A percentile compares a stretch with the other conserved stretches of the same genome.
These are phyloP conservation scores for Campopleginae sp. DNA, from an alignment of 2,888 invertebrate species.

Conservation along the genomic window DNA sequence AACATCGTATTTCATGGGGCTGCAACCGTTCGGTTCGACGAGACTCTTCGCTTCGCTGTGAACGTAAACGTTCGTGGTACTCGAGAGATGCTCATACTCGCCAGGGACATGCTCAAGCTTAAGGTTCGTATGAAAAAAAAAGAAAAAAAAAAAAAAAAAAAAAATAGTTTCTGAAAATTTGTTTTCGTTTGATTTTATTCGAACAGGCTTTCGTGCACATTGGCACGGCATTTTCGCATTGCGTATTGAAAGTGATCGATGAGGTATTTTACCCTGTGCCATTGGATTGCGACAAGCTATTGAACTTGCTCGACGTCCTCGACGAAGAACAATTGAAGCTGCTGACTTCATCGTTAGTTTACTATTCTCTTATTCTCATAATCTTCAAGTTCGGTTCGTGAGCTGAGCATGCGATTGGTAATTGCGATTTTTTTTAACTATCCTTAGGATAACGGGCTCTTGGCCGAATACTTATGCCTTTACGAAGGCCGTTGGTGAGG, in stretches of 20 bases:
- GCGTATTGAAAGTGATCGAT: conserved; percentile 76
- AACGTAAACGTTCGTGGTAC: conserved; percentile 90
- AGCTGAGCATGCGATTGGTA: background rate
- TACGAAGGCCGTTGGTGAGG: conserved; percentile 90
- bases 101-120: conserved; percentile 88
- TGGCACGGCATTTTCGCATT: conserved; percentile 82
- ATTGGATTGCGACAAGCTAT: conserved; percentile 76
- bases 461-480: conserved; percentile 91
- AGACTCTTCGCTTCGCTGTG: conserved; percentile 87
- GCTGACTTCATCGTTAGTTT: conserved; percentile 77
- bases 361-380: background rate
- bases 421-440: background rate
- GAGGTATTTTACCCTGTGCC: conserved; percentile 79
- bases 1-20: conserved; percentile 90
- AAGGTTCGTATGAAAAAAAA: conserved; percentile 82
- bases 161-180: background rate
- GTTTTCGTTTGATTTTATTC: background rate
- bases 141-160: background rate
- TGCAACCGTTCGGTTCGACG: conserved; percentile 91
- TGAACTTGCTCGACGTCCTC: conserved; percentile 77
- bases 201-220: conserved; percentile 80
- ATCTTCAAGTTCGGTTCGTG: background rate
- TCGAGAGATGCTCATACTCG: conserved; percentile 87
- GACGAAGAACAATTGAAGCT: conserved; percentile 76
- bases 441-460: conserved; percentile 83